Evolutionary conservation across 2,113 vertebrate genomes (phyloP), one percentile per base, ranked within the genome.

Genomic region (Callionymus lyra): DNA sequence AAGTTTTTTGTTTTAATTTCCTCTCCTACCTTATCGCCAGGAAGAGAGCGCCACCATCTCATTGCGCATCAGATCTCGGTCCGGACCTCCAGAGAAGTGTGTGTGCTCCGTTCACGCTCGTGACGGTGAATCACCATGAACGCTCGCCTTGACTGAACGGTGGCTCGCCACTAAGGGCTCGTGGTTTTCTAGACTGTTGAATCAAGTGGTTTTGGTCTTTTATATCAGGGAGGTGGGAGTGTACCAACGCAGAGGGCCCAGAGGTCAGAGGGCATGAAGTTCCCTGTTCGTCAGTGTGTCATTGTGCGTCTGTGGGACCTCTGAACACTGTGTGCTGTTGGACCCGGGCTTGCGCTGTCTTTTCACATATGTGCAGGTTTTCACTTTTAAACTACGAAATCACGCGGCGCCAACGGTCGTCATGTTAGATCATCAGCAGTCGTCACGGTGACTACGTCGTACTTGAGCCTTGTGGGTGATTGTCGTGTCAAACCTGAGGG

Each of bases 281-380:
- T 72, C 78, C 78, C 74, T 83, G 62, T 77, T 49, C 73, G 72
- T 78, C 78, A 75, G 74, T 78, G 74, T 83, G 77, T 80, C 81
- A 80, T 73, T 68, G 77, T 72, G 73, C 69, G 79, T 75, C 65
- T 77, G 73, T 82, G 78, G 76, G 76, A 83, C 80, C 71, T 77
- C 61, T 72, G 65, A 80, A 75, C 74, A 79, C 80, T 80, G 75
- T 80, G 74, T 74, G 65, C 60, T 75, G 66, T 78, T 66, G 65
- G 68, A 79, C 70, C 74, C 74, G 53, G 70, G 44, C 70, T 76
- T 31, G 48, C 68, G 68, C 68, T 74, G 64, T 78, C 48, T 68
- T 59, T 60, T 70, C 75, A 77, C 53, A 47, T 51, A 44, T 68
- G 68, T 71, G 32, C 47, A 52, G 46, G 56, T 27, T 54, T 65